Conservation (phyloP, 2,888 invertebrate genomes). For the Saturnia pavonia region DNA sequence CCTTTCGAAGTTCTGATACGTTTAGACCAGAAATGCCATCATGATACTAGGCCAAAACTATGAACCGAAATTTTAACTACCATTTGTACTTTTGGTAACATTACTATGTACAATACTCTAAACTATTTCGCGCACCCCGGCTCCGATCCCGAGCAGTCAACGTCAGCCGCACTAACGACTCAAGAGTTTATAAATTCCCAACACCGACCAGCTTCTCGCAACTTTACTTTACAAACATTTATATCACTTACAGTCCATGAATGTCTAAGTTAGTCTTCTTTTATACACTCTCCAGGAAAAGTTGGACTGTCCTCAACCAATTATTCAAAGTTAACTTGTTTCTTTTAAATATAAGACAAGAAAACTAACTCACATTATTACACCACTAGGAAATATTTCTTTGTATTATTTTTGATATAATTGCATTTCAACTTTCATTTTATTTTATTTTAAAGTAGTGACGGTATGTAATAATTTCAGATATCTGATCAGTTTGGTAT, state of each 20-base stretch:
- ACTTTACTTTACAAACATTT: constrained; percentile 8
- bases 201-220: neutral
- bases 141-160: neutral
- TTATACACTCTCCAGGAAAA: neutral
- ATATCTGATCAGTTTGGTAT: neutral
- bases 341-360: neutral
- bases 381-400: neutral
- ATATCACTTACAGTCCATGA: constrained; percentile 8
- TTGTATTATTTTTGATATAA: neutral
- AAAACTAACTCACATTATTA: neutral
- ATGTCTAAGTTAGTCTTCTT: constrained; percentile 6
- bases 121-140: neutral
- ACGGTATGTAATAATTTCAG: neutral
- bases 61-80: neutral
- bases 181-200: constrained; percentile 6
- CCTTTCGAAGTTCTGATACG: neutral
- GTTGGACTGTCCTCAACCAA: neutral
- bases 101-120: neutral
- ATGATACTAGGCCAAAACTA: neutral
- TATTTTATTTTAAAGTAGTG: neutral
- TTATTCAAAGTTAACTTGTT: neutral
- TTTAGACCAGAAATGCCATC: neutral
- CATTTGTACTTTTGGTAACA: constrained; percentile 5
- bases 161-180: neutral
- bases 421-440: neutral